Percentiles rank a stretch among this genome's conserved stretches.
Evolutionary conservation across 2,797 vertebrate species (phyloP).

Genomic region (Macropodus opercularis): DNA sequence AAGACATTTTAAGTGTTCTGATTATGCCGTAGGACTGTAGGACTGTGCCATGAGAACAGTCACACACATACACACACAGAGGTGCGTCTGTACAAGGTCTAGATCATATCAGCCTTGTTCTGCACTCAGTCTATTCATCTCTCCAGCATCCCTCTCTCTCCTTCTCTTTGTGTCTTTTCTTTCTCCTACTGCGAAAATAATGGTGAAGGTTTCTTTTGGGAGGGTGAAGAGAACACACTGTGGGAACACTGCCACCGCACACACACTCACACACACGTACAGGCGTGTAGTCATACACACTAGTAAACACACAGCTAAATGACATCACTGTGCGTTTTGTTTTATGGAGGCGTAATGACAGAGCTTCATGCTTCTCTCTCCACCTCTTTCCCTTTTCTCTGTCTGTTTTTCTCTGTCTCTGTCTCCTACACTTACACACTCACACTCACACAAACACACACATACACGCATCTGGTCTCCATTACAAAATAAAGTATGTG

Average conservation of each 20-base stretch:
- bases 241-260: conserved; percentile 46
- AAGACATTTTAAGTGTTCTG: not conserved
- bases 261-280: conserved; percentile 13
- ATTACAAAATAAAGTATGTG: conserved; percentile 74
- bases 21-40: conserved; percentile 20
- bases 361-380: conserved; percentile 51
- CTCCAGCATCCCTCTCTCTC: conserved; percentile 32
- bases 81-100: conserved; percentile 42
- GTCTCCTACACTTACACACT: conserved; percentile 1
- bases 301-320: conserved; percentile 47
- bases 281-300: conserved; percentile 18
- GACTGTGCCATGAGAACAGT: conserved; percentile 15
- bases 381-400: conserved; percentile 33
- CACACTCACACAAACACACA: conserved; percentile 2
- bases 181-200: conserved; percentile 61
- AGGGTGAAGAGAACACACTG: conserved; percentile 54
- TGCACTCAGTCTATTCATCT: conserved; percentile 57
- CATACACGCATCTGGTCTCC: conserved; percentile 66
- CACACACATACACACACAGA: conserved; percentile 11
- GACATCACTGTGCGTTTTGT: conserved; percentile 78
- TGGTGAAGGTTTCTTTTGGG: conserved; percentile 58
- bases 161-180: conserved; percentile 47
- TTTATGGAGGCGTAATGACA: conserved; percentile 78
- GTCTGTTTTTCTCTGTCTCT: conserved; percentile 27
- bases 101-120: conserved; percentile 61